A percentile compares a stretch with the other conserved stretches of the same genome.
Evolutionary conservation across 2,797 vertebrate species (phyloP).

Genomic region (Dendrocincla fuliginosa): DNA sequence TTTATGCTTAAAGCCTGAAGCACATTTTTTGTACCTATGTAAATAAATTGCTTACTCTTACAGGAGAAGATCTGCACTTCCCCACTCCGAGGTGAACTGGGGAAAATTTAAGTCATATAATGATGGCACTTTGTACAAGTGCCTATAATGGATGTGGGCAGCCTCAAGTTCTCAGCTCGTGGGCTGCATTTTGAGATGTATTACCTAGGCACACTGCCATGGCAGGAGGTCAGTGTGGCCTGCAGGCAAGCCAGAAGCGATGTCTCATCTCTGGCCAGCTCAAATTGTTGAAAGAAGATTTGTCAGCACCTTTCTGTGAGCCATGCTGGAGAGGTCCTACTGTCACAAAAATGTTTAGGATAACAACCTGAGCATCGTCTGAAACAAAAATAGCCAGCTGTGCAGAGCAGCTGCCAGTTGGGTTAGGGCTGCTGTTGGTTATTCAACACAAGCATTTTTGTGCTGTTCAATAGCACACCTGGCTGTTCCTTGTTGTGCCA

Average conservation of each 20-base stretch:
- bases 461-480: not conserved
- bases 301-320: not conserved
- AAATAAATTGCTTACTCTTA: not conserved
- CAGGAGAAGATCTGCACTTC: not conserved
- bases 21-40: not conserved
- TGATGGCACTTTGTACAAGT: not conserved
- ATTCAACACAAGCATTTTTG: not conserved
- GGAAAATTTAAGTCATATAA: not conserved
- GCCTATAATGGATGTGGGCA: not conserved
- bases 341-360: not conserved
- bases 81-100: not conserved
- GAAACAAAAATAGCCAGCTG: not conserved
- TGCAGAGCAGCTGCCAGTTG: not conserved
- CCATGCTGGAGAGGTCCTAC: not conserved
- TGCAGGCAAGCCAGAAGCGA: not conserved
- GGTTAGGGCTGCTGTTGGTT: not conserved
- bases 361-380: accelerated
- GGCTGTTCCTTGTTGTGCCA: not conserved
- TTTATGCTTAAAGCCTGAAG: not conserved
- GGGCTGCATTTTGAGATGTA: not conserved
- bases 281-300: not conserved
- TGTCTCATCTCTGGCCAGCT: not conserved
- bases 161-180: not conserved
- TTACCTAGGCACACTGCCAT: not conserved
- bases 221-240: not conserved